Base-by-base conservation (phyloP, 2,797 vertebrate species). In the Cyclopterus lumpus region DNA sequence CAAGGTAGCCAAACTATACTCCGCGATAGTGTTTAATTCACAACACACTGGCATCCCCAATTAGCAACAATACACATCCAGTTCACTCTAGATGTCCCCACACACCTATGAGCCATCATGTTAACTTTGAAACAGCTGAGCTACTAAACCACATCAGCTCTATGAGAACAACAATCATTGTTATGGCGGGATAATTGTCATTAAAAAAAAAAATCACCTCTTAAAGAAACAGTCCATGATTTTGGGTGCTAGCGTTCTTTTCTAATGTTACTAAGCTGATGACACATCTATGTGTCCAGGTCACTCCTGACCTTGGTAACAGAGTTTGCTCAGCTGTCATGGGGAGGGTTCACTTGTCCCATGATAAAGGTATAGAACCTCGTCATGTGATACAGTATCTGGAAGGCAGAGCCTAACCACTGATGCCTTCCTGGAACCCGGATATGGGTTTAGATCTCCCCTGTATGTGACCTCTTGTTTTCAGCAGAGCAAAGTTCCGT, bases 91-190 rank as follows among this genome's bases (percentile, higher is more conserved):
- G 22, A 24, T 10, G 54, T 67, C 62, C 61, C 32, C 64, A 60
- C 57, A 54, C 42, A 59, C 24, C 11, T 8, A 20, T 24, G 18
- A 49, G 48, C 32, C 36, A 54, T 36, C 20, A 65, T 20, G 12
- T 30, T 24, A 73, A 28, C 48, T 55, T n/a, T 63, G 22, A 46
- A 63, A 69, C 62, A 76, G 51, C 49, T 77, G 57, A 67, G 53
- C 51, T 46, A 36, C 42, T 58, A 40, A 75, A 71, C n/a, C n/a
- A n/a, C 26, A 73, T 75, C 67, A 28, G 57, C 40, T 83, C 28
- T 12, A 11, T 48, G 46, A 82, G 34, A 61, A 34, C 9, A 68
- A 42, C 34, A 64, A 65, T 63, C 77, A 77, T 42, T 28, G 8
- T 57, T 30, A 44, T 51, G 67, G 22, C 8, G 32, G 49, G 67